These are phyloP conservation scores for Blera fallax DNA, from an alignment of 2,888 invertebrate genomes.

Conservation along the genomic window DNA sequence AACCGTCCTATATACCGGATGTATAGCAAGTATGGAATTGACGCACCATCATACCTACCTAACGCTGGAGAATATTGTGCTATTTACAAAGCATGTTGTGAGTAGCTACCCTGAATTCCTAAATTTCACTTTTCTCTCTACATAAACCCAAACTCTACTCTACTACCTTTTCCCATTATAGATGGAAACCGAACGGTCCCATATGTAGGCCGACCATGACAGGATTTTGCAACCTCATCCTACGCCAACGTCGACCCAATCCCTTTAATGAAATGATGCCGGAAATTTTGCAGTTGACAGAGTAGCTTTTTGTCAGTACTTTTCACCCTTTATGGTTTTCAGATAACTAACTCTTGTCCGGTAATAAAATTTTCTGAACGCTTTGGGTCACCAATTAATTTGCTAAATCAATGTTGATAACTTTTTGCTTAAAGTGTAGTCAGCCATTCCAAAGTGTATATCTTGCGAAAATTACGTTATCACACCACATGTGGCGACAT, in stretches of 20 bases:
- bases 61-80: too few species aligned
- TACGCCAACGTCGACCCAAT: background rate
- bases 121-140: background rate
- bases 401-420: background rate
- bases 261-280: slow-evolving; percentile 13
- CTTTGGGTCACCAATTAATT: slow-evolving; percentile 2
- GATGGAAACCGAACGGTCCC: slow-evolving; percentile 2
- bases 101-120: background rate
- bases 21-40: background rate
- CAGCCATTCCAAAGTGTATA: background rate
- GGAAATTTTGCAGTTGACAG: slow-evolving; percentile 1
- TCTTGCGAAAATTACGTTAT: background rate
- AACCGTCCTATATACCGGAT: background rate
- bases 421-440: too few species aligned
- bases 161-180: background rate
- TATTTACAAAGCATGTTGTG: background rate
- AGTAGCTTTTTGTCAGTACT: background rate
- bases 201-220: slow-evolving; percentile 19
- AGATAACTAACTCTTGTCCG: background rate
- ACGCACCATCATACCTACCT: background rate
- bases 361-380: background rate
- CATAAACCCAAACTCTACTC: background rate
- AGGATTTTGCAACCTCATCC: slow-evolving; percentile 30
- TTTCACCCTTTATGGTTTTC: background rate
- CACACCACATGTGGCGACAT: background rate